Evolutionary conservation across 1,140 invertebrate species (phyloP), one percentile per base, ranked within the genome.

Genomic region (Atta texana): DNA sequence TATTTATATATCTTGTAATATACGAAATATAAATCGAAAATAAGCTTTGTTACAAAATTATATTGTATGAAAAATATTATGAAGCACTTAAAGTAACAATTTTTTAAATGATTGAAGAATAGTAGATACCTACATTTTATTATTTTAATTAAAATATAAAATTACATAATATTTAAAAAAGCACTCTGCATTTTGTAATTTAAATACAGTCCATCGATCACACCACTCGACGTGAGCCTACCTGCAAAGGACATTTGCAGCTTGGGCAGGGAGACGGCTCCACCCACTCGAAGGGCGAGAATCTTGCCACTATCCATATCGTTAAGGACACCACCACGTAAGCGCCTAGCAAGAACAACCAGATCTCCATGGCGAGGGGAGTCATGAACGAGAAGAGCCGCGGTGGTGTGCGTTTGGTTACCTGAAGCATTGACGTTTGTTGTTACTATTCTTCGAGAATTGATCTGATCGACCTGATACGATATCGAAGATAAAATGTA

Each of bases 231-330:
- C 94, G 90, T 92, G 93, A 92, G 94, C 94, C 93, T 95, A 95
- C 94, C 94, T 95, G 93, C 85, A 95, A 90, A 31, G 94, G 93
- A 87, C 94, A 94, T 72, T 94, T 95, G 94, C 94, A 95, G 92
- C 93, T 92, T 61, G 95, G 93, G 95, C 96, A 95, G 92, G 97
- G 87, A 94, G 96, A 93, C 95, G 96, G 89, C 95, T 97, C 94
- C 94, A 97, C 92, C 97, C 97, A 97, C 92, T 97, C 97, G 92
- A 97, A 96, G 28, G 97, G 97, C 39, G 96, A 97, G 91, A 97
- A 97, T 75, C 96, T 94, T 51, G 97, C 97, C 80, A 98, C 96
- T 78, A 97, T 95, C 95, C 97, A 98, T 93, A 97, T 97, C 5
- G 96, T 97, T 81, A 97, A 91, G 44, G 97, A 97, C 28, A 97